A percentile compares a stretch with the other conserved stretches of the same genome.
Conservation (phyloP, 1,140 invertebrate genomes). For the Drosophila micromelanica region DNA sequence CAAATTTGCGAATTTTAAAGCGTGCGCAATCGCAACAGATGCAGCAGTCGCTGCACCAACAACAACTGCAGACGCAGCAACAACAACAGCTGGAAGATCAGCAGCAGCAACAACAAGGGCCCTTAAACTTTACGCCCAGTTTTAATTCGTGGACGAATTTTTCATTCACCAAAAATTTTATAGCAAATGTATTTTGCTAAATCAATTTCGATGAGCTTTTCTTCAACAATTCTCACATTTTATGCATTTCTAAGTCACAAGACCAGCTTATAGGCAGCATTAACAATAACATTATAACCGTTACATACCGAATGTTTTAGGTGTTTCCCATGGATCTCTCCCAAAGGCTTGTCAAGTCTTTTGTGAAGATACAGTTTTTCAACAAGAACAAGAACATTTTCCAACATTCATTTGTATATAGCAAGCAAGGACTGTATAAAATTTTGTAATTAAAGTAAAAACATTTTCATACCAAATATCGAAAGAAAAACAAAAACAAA, state of each 20-base stretch:
- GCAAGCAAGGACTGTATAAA: conserved; percentile 46
- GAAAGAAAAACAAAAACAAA: conserved; percentile 29
- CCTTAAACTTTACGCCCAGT: conserved; percentile 68
- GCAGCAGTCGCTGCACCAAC: conserved; percentile 22
- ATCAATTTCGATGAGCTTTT: conserved; percentile 18
- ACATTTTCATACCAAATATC: conserved; percentile 68
- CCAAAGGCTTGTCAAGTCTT: conserved; percentile 8
- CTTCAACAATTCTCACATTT: conserved; percentile 31
- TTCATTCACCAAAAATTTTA: conserved; percentile 84
- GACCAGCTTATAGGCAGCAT: conserved; percentile 44
- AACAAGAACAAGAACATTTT: conserved; percentile 15
- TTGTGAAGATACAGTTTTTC: conserved; percentile 28
- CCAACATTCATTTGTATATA: conserved; percentile 44
- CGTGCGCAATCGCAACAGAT: conserved; percentile 66
- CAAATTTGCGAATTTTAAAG: conserved; percentile 71
- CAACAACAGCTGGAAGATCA: conserved; percentile 46
- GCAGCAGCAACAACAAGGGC: conserved; percentile 39
- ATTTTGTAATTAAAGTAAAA: conserved; percentile 55
- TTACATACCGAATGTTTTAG: conserved; percentile 13
- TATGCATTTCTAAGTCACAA: conserved; percentile 51
- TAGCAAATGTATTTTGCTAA: conserved; percentile 84
- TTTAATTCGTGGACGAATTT: conserved; percentile 84
- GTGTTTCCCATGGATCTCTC: conserved; percentile 42
- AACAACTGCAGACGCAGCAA: conserved; percentile 36
- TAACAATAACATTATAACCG: neutral